These are phyloP conservation scores for Microcebus jonahi DNA, from an alignment of 2,113 vertebrate species.

Conservation along the genomic window DNA sequence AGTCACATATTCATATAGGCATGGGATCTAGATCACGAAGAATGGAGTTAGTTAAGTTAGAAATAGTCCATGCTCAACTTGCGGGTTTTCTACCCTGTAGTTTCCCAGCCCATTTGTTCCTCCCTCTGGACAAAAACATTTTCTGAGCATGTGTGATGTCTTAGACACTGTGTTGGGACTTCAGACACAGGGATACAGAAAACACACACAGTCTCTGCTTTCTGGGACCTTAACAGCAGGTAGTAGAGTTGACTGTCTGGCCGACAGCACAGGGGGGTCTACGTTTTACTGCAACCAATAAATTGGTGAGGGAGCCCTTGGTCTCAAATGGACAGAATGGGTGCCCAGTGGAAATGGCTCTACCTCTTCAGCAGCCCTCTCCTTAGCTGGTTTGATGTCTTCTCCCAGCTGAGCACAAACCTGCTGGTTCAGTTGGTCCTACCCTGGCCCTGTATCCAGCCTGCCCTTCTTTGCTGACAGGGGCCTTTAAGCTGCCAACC, in stretches of 20 bases:
- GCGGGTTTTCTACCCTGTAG: not conserved
- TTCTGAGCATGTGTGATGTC: not conserved
- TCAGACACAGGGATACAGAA: not conserved
- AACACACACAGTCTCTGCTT: not conserved
- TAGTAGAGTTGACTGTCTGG: not conserved
- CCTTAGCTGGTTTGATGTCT: not conserved
- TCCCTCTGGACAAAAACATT: not conserved
- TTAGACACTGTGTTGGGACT: not conserved
- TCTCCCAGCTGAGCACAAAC: not conserved
- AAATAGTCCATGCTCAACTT: not conserved
- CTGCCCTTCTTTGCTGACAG: not conserved
- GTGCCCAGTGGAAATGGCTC: not conserved
- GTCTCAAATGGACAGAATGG: not conserved
- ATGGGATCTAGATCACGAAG: not conserved
- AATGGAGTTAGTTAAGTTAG: not conserved
- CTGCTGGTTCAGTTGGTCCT: not conserved
- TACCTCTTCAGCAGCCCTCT: not conserved
- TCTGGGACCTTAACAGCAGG: not conserved
- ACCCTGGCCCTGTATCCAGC: not conserved
- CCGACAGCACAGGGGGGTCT: not conserved
- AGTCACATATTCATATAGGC: not conserved
- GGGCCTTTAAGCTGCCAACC: not conserved
- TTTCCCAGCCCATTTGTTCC: not conserved
- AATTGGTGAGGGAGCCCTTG: not conserved
- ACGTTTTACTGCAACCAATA: not conserved